A percentile compares a stretch with the other conserved stretches of the same genome.
Evolutionary conservation across 2,888 invertebrate genomes (phyloP).

Genomic region (Mythimna vitellina): DNA sequence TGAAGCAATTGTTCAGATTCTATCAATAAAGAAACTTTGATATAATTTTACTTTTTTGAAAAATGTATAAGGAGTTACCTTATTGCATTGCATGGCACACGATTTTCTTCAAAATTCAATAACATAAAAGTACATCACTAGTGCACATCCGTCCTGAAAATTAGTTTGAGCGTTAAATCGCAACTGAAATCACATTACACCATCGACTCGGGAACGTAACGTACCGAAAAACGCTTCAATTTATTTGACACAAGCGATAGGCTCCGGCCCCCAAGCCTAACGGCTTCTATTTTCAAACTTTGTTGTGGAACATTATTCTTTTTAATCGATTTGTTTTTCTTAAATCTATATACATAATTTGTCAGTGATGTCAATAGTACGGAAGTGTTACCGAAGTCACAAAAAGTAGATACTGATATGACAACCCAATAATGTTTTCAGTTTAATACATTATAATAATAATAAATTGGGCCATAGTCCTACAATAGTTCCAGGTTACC

Average conservation of each 20-base stretch:
- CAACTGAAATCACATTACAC: conserved; percentile 70
- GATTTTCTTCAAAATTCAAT: conserved; percentile 10
- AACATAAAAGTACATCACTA: conserved; percentile 19
- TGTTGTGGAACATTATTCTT: conserved; percentile 41
- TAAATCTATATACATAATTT: too few species aligned
- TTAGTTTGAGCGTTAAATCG: conserved; percentile 71
- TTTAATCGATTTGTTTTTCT: conserved; percentile 41
- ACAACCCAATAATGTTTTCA: too few species aligned
- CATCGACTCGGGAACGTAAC: conserved; percentile 47
- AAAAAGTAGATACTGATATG: too few species aligned
- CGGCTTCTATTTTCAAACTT: conserved; percentile 46
- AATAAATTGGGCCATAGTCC: too few species aligned
- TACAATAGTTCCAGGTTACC: too few species aligned
- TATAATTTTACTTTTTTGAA: not conserved
- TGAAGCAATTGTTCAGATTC: not conserved
- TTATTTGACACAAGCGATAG: conserved; percentile 68
- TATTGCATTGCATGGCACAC: too few species aligned
- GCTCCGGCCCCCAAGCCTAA: conserved; percentile 37
- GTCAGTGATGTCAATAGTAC: too few species aligned
- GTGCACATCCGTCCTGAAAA: conserved; percentile 50
- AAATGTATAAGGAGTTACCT: not conserved
- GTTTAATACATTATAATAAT: too few species aligned
- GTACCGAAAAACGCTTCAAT: conserved; percentile 67
- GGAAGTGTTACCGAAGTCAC: too few species aligned
- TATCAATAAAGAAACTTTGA: not conserved